Evolutionary conservation across 1,140 invertebrate species (phyloP), one percentile per base, ranked within the genome.

Genomic region (Phymastichus coffea): DNA sequence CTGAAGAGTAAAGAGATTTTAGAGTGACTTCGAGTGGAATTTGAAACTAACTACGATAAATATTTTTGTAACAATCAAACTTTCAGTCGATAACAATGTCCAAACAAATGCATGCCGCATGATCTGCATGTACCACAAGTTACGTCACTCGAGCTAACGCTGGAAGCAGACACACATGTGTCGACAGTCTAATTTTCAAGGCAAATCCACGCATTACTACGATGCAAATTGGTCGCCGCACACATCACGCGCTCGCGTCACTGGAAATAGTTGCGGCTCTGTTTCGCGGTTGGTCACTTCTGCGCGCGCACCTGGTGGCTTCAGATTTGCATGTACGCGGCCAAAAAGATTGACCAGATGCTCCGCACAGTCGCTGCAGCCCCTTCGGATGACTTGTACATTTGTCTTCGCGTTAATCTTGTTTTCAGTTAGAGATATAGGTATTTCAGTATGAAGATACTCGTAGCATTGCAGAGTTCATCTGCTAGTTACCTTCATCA

Each of bases 121-220:
- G 35, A n/a, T 14, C 3, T 3, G 35, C 3, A 4, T 6, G 35
- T 14, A 37, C 14, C 15, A 3, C 6, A 10, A 4, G 10, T 3
- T 37, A 14, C 14, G 47, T 9, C 26, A 15, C n/a, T n/a, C n/a
- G 20, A 19, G 12, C 26, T n/a, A 12, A 19, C 1, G 14, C 19
- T 30, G 17, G 10, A 7, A 17, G 22, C 25, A 17, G 19, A 25
- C 22, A 25, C 12, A 17, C 25, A 44, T 14, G n/a, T 19, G 41
- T 23, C 19, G 44, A 9, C 26, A n/a, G 14, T 22, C 44, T 49
- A 25, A 44, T 49, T 52, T 44, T 35, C 30, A 53, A 60, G 41
- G 57, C 33, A 60, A 60, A 60, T 60, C 41, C 30, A 47, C 30
- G 17, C 35, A 38, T 54, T 60, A 54, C 47, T 33, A 48, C 41